Evolutionary conservation across 2,797 vertebrate genomes (phyloP).

Genomic region (Margarornis squamiger): DNA sequence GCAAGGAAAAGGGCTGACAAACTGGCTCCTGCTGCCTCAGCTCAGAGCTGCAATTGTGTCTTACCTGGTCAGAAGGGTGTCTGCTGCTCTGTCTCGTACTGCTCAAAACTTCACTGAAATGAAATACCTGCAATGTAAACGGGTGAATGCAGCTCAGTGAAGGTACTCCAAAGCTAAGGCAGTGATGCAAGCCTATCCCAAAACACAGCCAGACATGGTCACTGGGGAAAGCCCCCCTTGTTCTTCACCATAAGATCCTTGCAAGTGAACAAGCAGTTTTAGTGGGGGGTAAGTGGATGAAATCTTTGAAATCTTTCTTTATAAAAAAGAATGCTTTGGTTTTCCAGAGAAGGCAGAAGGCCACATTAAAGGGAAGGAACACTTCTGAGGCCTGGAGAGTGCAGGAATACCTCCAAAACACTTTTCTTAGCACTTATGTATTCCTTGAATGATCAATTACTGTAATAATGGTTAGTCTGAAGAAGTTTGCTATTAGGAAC

Average conservation of each 20-base stretch:
- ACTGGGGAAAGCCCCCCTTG: neutral
- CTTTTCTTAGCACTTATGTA: neutral
- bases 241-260: neutral
- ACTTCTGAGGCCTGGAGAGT: neutral
- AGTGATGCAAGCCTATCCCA: neutral
- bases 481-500: neutral
- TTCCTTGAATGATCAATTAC: neutral
- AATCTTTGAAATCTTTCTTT: neutral
- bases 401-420: neutral
- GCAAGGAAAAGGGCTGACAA: neutral
- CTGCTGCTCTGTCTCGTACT: slow-evolving; percentile 2
- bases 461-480: neutral
- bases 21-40: neutral
- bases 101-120: slow-evolving; percentile 32
- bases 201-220: neutral
- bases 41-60: neutral
- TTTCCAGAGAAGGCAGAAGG: neutral
- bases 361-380: neutral
- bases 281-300: neutral
- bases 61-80: neutral
- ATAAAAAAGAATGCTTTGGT: neutral
- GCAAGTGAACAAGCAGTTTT: neutral
- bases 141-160: neutral
- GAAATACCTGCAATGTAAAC: slow-evolving; percentile 65
- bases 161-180: neutral